Base-by-base conservation (phyloP, 1,140 invertebrate genomes). In the Coptotermes formosanus region DNA sequence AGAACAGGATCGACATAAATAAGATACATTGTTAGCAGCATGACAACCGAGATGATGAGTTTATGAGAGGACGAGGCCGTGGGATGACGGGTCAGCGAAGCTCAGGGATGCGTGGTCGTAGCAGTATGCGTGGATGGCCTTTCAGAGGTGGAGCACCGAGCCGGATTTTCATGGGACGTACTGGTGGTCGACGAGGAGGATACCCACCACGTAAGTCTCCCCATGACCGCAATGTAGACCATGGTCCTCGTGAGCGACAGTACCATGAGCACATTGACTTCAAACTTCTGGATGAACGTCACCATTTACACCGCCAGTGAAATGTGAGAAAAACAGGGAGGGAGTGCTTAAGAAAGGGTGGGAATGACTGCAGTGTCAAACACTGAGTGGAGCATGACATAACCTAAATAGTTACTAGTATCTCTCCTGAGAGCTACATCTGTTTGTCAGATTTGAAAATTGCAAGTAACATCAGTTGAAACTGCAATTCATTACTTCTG, bases 121-220 rank as follows among this genome's bases (percentile, higher is more conserved):
- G 83, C 9, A 84, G 16, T 25, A 84, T 84, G 83, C 83, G 83
- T 84, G 83, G 83, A 84, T 25, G 83, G 4, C 21, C 45, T 45
- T 83, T 83, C 32, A 45, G 83, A 52, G 83, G 83, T 32, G 82
- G 38, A 9, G 43, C 19, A 44, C 43, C 45, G 7, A 16, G 48
- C 9, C 83, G 48, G 9, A 52, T 25, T 25, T 84, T 52, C 30
- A 52, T 45, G 16, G 83, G 83, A 25, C 83, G 83, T 55, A 45
- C 32, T 43, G 30, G 44, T 52, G 44, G 83, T 25, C 83, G 83
- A 12, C 82, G 82, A 43, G 43, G 82, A 52, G 83, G 83, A 52
- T 84, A 84, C n/a, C 30, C 45, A 52, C 83, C 83, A 52, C 83
- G 83, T 84, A 84, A 84, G 83, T 84, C 45, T 84, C n/a, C 64